A percentile compares a stretch with the other conserved stretches of the same genome.
Evolutionary conservation across 2,888 invertebrate genomes (phyloP).

Genomic region (Ectemnius cavifrons): DNA sequence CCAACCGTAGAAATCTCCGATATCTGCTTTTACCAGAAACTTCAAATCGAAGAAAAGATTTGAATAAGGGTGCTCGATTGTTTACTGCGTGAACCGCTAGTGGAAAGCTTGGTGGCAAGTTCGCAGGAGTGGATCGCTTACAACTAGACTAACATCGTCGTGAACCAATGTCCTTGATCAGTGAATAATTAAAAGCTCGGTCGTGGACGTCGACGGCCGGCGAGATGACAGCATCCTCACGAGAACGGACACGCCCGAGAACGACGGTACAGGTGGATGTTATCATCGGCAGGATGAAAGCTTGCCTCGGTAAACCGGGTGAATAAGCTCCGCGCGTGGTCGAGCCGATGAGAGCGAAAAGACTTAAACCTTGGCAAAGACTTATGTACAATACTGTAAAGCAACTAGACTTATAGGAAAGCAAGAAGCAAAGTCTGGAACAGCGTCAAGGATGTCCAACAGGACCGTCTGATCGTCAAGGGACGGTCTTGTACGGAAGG

Average conservation of each 20-base stretch:
- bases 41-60: too few relatives aligned
- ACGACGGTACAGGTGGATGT: slow-evolving; percentile 23
- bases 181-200: not conserved
- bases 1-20: not conserved
- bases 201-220: slow-evolving; percentile 1
- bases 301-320: slow-evolving; percentile 39
- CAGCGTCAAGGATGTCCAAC: slow-evolving; percentile 19
- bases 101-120: not conserved
- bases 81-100: not conserved
- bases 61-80: too few relatives aligned
- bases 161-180: not conserved
- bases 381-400: slow-evolving; percentile 12
- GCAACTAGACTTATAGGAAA: not conserved
- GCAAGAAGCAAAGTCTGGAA: slow-evolving; percentile 11
- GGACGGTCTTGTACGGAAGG: not conserved
- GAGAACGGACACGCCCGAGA: slow-evolving; percentile 40
- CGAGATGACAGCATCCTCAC: slow-evolving; percentile 49
- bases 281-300: slow-evolving; percentile 23
- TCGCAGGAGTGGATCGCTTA: too few relatives aligned
- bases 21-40: too few relatives aligned
- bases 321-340: slow-evolving; percentile 30
- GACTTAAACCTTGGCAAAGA: slow-evolving; percentile 13
- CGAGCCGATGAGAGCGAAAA: slow-evolving; percentile 18
- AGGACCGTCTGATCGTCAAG: not conserved
- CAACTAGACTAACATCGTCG: not conserved